phyloP scores from a whole-genome alignment of 2,888 invertebrate genomes.

The Thecocarcelia acutangulata region DNA sequence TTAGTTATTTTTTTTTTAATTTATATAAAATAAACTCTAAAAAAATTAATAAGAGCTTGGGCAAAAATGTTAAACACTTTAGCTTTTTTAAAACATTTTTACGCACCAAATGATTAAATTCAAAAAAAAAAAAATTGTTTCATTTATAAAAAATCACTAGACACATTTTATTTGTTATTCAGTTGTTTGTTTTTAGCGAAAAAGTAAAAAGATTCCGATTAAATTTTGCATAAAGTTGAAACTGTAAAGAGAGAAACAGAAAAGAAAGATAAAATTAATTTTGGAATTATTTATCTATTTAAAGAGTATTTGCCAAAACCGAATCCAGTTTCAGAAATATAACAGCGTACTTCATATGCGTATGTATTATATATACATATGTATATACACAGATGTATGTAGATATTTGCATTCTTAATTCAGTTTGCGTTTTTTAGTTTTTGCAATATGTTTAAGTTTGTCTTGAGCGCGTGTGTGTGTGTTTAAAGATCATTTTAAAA shows the following conservation, averaged over 20 bases:
- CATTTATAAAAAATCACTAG: slow-evolving; percentile 59
- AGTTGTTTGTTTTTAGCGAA: slow-evolving; percentile 39
- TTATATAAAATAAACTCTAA: slow-evolving; percentile 44
- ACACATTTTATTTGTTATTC: slow-evolving; percentile 13
- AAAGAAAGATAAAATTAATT: slow-evolving; percentile 27
- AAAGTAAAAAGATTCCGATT: slow-evolving; percentile 57
- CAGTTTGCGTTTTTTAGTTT: neutral
- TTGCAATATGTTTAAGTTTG: neutral
- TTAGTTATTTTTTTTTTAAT: slow-evolving; percentile 27
- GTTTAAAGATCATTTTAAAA: too few species aligned
- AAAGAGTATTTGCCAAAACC: slow-evolving; percentile 30
- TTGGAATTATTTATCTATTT: slow-evolving; percentile 18
- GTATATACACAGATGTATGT: too few species aligned
- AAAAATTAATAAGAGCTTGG: slow-evolving; percentile 35
- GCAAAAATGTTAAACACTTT: slow-evolving; percentile 58
- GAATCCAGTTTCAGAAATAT: neutral
- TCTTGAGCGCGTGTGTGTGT: too few species aligned
- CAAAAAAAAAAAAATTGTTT: slow-evolving; percentile 22
- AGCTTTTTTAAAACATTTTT: slow-evolving; percentile 37
- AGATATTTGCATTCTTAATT: neutral
- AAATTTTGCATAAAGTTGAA: slow-evolving; percentile 50
- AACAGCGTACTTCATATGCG: too few species aligned
- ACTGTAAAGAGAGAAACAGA: slow-evolving; percentile 61
- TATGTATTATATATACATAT: too few species aligned
- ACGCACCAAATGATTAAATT: slow-evolving; percentile 50